These are phyloP conservation scores for Rhea pennata DNA, from an alignment of 2,113 vertebrate species.

Conservation along the genomic window DNA sequence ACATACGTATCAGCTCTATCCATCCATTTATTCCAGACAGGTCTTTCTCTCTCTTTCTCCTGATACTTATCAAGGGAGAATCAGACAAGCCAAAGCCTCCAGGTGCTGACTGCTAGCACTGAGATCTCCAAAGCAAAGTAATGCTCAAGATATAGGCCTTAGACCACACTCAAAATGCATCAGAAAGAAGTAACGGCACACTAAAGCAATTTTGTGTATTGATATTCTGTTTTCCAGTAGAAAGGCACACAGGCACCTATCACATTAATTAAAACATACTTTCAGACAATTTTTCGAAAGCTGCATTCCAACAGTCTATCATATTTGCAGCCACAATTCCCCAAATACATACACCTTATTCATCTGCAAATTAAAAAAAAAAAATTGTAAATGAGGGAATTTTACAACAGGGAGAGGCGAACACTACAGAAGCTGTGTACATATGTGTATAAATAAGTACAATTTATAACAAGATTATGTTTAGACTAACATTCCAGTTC, in stretches of 20 bases:
- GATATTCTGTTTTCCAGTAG: not conserved
- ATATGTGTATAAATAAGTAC: slow-evolving; percentile 17
- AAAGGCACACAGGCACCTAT: not conserved
- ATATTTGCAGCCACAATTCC: slow-evolving; percentile 41
- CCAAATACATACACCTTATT: slow-evolving; percentile 41
- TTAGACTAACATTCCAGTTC: not conserved
- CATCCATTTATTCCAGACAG: not conserved
- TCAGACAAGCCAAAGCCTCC: not conserved
- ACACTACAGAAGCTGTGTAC: not conserved
- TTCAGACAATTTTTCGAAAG: not conserved
- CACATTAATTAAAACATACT: not conserved
- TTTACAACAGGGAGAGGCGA: not conserved
- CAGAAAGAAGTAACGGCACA: not conserved
- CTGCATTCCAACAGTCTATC: not conserved
- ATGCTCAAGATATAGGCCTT: not conserved
- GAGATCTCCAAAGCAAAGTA: not conserved
- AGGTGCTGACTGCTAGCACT: not conserved
- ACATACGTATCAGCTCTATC: rapidly evolving
- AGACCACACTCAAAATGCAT: not conserved
- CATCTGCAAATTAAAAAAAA: not conserved
- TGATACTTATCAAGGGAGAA: not conserved
- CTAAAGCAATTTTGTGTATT: not conserved
- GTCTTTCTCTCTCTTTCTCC: not conserved
- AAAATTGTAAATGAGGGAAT: not conserved
- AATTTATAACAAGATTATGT: slow-evolving; percentile 12